A percentile compares a stretch with the other conserved stretches of the same genome.
Conservation (phyloP, 2,888 invertebrate species). For the Chrysina gloriosa region DNA sequence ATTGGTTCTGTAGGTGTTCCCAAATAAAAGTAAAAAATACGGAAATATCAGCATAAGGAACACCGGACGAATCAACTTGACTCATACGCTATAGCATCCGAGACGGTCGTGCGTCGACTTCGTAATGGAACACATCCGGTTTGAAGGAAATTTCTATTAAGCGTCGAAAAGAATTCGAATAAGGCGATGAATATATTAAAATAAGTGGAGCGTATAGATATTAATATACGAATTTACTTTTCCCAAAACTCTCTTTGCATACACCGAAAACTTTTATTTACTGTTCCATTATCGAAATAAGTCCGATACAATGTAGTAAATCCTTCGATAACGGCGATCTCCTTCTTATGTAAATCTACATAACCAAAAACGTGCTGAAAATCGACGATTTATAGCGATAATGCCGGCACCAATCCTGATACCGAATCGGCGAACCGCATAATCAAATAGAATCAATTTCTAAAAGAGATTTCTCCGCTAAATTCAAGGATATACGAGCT, state of each 20-base stretch:
- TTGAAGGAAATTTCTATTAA: slow-evolving; percentile 16
- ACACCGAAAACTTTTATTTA: not conserved
- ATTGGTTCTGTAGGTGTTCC: not conserved
- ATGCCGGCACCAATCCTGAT: too few species aligned
- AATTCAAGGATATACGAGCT: not conserved
- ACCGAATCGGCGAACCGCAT: not conserved
- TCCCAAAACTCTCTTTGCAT: slow-evolving; percentile 7
- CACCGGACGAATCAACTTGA: slow-evolving; percentile 5
- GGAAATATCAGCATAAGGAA: not conserved
- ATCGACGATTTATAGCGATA: too few species aligned
- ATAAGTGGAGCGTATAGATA: slow-evolving; percentile 29
- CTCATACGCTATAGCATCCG: not conserved
- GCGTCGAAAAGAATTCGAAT: slow-evolving; percentile 11
- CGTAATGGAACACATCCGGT: slow-evolving; percentile 15
- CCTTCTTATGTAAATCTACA: too few species aligned
- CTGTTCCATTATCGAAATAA: not conserved
- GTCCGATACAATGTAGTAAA: not conserved
- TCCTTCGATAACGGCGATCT: not conserved
- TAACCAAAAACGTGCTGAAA: too few species aligned
- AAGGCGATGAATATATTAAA: slow-evolving; percentile 21
- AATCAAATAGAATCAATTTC: not conserved
- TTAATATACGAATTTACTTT: slow-evolving; percentile 10
- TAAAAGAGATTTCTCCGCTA: not conserved
- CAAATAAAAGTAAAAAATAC: not conserved
- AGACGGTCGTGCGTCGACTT: not conserved